Conservation (phyloP, 2,113 vertebrate genomes). For the Pterocles burchelli region DNA sequence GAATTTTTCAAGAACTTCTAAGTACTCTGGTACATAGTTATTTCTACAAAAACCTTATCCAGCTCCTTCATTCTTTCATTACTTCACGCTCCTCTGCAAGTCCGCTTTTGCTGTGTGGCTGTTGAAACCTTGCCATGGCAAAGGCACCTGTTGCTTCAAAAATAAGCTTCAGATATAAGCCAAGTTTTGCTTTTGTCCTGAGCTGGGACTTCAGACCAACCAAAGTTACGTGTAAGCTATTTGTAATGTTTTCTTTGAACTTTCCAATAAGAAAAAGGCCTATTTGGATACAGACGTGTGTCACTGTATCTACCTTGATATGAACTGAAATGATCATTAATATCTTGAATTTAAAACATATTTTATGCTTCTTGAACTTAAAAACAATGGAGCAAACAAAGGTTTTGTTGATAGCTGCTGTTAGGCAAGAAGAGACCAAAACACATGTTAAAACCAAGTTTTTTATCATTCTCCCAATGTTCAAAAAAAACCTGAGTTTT, state of each 20-base stretch:
- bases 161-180: background rate
- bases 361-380: background rate
- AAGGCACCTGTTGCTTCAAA: background rate
- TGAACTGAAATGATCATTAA: background rate
- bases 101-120: fast-evolving
- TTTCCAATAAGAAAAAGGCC: background rate
- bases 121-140: background rate
- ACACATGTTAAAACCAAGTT: background rate
- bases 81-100: background rate
- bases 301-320: background rate
- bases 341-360: background rate
- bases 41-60: background rate
- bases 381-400: background rate
- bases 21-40: background rate
- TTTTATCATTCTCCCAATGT: background rate
- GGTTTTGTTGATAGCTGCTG: background rate
- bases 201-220: background rate
- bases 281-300: background rate
- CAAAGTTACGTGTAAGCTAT: background rate
- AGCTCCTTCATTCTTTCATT: background rate
- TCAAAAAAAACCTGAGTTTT: background rate
- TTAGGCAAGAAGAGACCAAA: background rate
- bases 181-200: background rate
- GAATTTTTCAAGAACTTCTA: background rate
- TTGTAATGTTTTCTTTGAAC: background rate